phyloP scores from a whole-genome alignment of 2,888 invertebrate genomes.

The Campopleginae sp. region DNA sequence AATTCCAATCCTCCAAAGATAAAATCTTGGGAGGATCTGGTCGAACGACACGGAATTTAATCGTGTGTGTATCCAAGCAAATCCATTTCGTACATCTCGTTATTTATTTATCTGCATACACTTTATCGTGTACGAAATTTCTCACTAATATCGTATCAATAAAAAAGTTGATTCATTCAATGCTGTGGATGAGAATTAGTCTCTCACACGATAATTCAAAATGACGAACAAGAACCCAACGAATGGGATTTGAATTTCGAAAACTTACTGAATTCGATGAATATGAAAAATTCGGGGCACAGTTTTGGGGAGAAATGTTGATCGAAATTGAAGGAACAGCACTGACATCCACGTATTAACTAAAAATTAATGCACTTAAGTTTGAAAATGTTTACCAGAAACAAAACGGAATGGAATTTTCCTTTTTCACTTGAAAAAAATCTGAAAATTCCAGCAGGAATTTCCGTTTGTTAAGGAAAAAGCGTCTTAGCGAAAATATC shows the following conservation, averaged over 20 bases:
- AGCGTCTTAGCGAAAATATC: conserved; percentile 28
- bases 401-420: background rate
- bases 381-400: background rate
- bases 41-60: background rate
- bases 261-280: conserved; percentile 44
- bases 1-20: background rate
- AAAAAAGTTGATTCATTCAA: background rate
- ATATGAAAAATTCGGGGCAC: conserved; percentile 11
- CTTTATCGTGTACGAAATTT: background rate
- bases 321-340: background rate
- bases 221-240: background rate
- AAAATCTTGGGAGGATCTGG: background rate
- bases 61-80: background rate
- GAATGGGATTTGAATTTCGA: background rate
- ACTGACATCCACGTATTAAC: conserved; percentile 13
- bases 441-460: background rate
- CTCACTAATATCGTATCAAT: background rate
- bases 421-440: background rate
- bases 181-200: background rate
- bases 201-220: background rate
- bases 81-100: background rate
- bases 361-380: background rate
- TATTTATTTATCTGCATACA: background rate
- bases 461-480: background rate
- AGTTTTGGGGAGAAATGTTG: background rate